phyloP scores from a whole-genome alignment of 2,113 vertebrate species.

The Uropsilus gracilis region DNA sequence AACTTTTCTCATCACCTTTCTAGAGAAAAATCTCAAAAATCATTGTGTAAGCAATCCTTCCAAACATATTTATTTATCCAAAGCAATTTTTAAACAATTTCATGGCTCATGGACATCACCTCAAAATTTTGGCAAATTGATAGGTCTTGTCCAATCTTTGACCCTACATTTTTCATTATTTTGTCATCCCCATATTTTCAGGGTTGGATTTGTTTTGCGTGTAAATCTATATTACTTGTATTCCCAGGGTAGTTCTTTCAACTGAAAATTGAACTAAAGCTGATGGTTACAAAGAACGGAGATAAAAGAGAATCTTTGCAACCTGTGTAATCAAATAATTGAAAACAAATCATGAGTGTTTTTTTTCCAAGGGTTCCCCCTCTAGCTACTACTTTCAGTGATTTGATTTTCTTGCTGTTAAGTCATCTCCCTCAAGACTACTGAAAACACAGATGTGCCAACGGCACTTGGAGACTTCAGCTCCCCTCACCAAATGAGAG shows the following conservation, averaged over 20 bases:
- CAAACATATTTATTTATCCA: slow-evolving; percentile 56
- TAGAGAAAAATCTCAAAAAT: slow-evolving; percentile 19
- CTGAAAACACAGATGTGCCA: slow-evolving; percentile 18
- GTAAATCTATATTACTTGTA: slow-evolving; percentile 46
- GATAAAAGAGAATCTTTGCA: not conserved
- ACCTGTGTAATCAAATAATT: slow-evolving; percentile 60
- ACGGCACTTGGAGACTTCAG: not conserved
- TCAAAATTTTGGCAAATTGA: slow-evolving; percentile 50
- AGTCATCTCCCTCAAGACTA: slow-evolving; percentile 35
- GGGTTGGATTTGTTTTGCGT: slow-evolving; percentile 43
- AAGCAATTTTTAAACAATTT: slow-evolving; percentile 63
- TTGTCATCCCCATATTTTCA: slow-evolving; percentile 41
- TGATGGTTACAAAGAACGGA: slow-evolving; percentile 24
- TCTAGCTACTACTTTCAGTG: slow-evolving; percentile 41
- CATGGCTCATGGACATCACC: slow-evolving; percentile 44
- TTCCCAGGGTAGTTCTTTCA: slow-evolving; percentile 19
- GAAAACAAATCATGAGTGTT: slow-evolving; percentile 60
- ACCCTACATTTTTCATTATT: slow-evolving; percentile 64
- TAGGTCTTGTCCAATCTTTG: slow-evolving; percentile 36
- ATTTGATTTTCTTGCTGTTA: slow-evolving; percentile 63
- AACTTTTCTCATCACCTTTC: slow-evolving; percentile 38
- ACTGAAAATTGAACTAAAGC: slow-evolving; percentile 49
- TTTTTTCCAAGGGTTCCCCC: not conserved
- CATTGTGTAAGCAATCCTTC: slow-evolving; percentile 42
- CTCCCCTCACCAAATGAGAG: not conserved